These are phyloP conservation scores for Bactericera cockerelli DNA, from an alignment of 1,140 invertebrate species.

Conservation along the genomic window DNA sequence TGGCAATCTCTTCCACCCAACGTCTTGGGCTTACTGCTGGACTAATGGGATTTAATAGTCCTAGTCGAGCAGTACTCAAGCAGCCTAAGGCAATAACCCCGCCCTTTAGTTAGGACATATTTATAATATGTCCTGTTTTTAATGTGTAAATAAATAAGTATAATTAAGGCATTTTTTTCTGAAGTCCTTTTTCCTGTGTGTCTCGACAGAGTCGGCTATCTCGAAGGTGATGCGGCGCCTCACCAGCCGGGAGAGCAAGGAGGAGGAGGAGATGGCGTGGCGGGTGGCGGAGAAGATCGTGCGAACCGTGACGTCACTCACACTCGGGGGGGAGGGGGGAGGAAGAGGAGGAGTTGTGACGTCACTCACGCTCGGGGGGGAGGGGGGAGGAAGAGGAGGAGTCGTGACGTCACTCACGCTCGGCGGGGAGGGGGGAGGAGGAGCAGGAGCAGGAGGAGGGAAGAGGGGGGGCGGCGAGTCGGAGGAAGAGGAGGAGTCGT, in stretches of 20 bases:
- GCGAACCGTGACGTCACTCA: constrained; percentile 75
- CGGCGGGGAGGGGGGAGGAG: constrained; percentile 17
- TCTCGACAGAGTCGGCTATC: constrained; percentile 36
- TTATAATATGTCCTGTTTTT: too few species aligned
- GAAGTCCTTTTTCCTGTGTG: constrained; percentile 6
- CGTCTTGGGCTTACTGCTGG: too few species aligned
- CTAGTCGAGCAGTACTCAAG: too few species aligned
- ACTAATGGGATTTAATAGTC: too few species aligned
- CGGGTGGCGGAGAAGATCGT: constrained; percentile 90
- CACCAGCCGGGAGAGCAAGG: constrained; percentile 52
- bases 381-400: constrained; percentile 14
- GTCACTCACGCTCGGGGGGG: constrained; percentile 44
- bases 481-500: constrained; percentile 13
- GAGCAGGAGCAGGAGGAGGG: too few species aligned
- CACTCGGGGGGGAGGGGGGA: constrained; percentile 35
- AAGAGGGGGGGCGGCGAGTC: too few species aligned
- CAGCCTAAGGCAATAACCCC: too few species aligned
- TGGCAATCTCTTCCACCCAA: too few species aligned
- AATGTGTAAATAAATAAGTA: too few species aligned
- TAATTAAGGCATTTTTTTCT: too few species aligned
- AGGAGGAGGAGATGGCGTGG: constrained; percentile 86
- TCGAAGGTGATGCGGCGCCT: constrained; percentile 57
- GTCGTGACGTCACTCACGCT: constrained; percentile 42
- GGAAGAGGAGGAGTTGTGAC: constrained; percentile 84
- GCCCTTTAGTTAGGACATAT: too few species aligned